phyloP scores from a whole-genome alignment of 2,797 vertebrate species.

The Capromys pilorides region DNA sequence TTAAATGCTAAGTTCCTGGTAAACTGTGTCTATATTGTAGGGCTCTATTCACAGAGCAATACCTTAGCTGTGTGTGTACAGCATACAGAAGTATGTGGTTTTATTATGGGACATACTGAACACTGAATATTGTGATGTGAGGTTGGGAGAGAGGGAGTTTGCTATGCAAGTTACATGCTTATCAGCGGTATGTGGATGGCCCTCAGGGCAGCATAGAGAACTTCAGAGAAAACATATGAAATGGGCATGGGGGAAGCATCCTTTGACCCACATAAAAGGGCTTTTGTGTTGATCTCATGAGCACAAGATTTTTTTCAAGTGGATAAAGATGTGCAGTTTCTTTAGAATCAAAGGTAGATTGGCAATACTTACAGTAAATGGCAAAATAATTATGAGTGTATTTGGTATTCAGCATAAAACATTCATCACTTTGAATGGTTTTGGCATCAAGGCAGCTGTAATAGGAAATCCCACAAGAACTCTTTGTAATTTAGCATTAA shows the following conservation, averaged over 20 bases:
- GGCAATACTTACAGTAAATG: slow-evolving; percentile 83
- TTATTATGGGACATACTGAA: slow-evolving; percentile 81
- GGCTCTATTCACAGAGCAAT: slow-evolving; percentile 81
- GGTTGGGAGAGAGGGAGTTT: slow-evolving; percentile 72
- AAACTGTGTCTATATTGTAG: slow-evolving; percentile 83
- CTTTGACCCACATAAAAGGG: slow-evolving; percentile 87
- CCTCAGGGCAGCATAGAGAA: slow-evolving; percentile 86
- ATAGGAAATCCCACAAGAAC: slow-evolving; percentile 78
- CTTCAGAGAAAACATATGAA: slow-evolving; percentile 89
- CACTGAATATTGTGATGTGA: slow-evolving; percentile 71
- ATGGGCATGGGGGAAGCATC: slow-evolving; percentile 85
- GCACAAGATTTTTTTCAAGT: slow-evolving; percentile 84
- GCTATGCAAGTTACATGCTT: slow-evolving; percentile 85
- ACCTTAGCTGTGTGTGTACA: slow-evolving; percentile 75
- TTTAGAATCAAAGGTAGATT: slow-evolving; percentile 86
- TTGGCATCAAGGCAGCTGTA: slow-evolving; percentile 80
- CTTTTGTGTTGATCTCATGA: slow-evolving; percentile 86
- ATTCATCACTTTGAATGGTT: slow-evolving; percentile 81
- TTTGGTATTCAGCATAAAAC: slow-evolving; percentile 82
- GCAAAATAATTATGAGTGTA: slow-evolving; percentile 82
- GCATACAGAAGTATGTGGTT: slow-evolving; percentile 77
- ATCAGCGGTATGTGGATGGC: slow-evolving; percentile 83
- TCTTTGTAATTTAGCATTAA: slow-evolving; percentile 84
- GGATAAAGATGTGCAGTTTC: slow-evolving; percentile 82
- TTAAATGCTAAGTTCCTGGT: slow-evolving; percentile 85